Percentiles rank a stretch among this genome's conserved stretches.
Evolutionary conservation across 1,140 invertebrate genomes (phyloP).

Genomic region (Diprion similis): DNA sequence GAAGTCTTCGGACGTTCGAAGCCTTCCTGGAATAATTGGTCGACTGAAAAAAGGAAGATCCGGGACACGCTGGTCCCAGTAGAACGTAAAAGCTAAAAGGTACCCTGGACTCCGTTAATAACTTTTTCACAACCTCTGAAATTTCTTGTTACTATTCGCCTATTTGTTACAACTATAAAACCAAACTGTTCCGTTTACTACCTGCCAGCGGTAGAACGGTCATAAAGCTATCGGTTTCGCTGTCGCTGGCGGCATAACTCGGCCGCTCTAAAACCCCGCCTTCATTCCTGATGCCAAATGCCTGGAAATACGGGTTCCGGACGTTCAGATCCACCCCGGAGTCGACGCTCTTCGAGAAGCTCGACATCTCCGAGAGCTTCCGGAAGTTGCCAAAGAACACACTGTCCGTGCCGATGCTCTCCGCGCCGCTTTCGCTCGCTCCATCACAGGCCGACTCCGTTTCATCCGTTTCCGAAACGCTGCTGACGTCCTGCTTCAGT

Average conservation of each 20-base stretch:
- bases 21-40: too few species aligned
- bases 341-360: constrained; percentile 63
- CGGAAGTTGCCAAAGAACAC: constrained; percentile 72
- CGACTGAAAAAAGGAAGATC: too few species aligned
- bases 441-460: constrained; percentile 77
- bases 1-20: too few species aligned
- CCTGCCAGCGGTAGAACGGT: constrained; percentile 53
- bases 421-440: constrained; percentile 82
- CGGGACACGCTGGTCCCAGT: background rate
- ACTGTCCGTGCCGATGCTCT: constrained; percentile 84
- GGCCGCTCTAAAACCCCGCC: constrained; percentile 25
- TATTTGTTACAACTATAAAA: constrained; percentile 24
- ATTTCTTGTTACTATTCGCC: background rate
- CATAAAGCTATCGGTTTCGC: constrained; percentile 60
- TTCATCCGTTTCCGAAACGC: constrained; percentile 72
- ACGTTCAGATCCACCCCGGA: constrained; percentile 40
- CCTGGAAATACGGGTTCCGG: constrained; percentile 31
- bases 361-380: constrained; percentile 42
- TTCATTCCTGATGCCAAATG: constrained; percentile 29
- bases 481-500: constrained; percentile 48
- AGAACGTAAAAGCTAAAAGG: background rate
- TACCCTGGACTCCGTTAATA: constrained; percentile 7
- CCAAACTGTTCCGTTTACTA: constrained; percentile 36
- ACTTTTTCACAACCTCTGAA: background rate
- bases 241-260: constrained; percentile 54